Evolutionary conservation across 1,140 invertebrate species (phyloP).

Genomic region (Linepithema humile): DNA sequence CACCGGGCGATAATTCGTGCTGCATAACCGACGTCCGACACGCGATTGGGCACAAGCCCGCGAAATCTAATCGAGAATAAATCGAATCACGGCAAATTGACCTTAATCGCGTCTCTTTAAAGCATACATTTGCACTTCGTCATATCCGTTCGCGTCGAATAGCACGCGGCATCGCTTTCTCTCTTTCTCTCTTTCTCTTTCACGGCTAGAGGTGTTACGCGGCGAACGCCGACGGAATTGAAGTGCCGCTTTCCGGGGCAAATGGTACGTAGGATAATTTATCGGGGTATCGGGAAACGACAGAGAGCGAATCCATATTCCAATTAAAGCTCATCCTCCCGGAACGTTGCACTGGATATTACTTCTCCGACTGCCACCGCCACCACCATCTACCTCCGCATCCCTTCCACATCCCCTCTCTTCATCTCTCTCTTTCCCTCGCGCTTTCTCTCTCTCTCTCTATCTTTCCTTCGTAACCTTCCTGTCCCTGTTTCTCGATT

Average conservation of each 20-base stretch:
- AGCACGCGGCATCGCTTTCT: conserved; percentile 43
- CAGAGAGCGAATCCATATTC: conserved; percentile 84
- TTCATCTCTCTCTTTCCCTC: not conserved
- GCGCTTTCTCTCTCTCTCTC: conserved; percentile 5
- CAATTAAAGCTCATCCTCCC: conserved; percentile 84
- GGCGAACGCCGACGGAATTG: conserved; percentile 69
- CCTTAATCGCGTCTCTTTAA: conserved; percentile 70
- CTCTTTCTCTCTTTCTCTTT: conserved; percentile 33
- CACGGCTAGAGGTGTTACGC: conserved; percentile 67
- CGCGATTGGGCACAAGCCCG: conserved; percentile 39
- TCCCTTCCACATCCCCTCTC: conserved; percentile 4
- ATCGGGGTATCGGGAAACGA: conserved; percentile 83
- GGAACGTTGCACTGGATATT: conserved; percentile 78
- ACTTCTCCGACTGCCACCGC: conserved; percentile 71
- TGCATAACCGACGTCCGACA: not conserved
- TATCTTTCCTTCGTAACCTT: conserved; percentile 35
- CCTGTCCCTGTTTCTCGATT: conserved; percentile 39
- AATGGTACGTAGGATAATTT: conserved; percentile 84
- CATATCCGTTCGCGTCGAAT: conserved; percentile 63
- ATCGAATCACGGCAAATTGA: conserved; percentile 70
- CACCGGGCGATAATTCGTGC: not conserved
- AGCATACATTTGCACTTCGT: conserved; percentile 70
- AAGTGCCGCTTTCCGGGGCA: conserved; percentile 78
- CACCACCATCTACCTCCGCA: conserved; percentile 25
- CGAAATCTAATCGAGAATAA: conserved; percentile 58